A percentile compares a stretch with the other conserved stretches of the same genome.
These are phyloP conservation scores for Eueides isabella DNA, from an alignment of 1,140 invertebrate species.

Conservation along the genomic window DNA sequence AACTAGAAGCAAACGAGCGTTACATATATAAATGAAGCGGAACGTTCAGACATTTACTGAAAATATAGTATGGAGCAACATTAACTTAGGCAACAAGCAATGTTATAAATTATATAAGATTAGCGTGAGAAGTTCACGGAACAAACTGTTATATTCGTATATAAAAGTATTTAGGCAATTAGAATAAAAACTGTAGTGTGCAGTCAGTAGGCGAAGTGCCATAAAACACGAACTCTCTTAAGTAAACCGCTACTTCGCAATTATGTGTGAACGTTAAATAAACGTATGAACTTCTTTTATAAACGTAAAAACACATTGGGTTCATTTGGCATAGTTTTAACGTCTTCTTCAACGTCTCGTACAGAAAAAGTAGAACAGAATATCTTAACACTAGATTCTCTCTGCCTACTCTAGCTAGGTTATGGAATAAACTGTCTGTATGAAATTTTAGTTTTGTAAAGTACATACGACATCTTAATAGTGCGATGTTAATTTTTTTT, in stretches of 20 bases:
- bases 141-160: constrained; percentile 9
- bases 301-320: background rate
- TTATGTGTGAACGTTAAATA: constrained; percentile 28
- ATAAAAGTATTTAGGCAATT: constrained; percentile 16
- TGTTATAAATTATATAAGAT: constrained; percentile 28
- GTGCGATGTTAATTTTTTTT: too few relatives aligned
- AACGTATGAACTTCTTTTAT: constrained; percentile 1
- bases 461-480: too few relatives aligned
- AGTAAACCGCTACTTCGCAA: constrained; percentile 24
- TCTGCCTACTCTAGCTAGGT: too few relatives aligned
- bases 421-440: too few relatives aligned
- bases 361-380: background rate
- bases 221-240: constrained; percentile 29
- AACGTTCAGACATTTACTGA: background rate
- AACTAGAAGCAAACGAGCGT: background rate
- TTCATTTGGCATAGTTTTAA: background rate
- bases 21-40: constrained; percentile 1
- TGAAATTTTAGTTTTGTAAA: too few relatives aligned
- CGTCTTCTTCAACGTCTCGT: background rate
- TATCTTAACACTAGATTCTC: background rate
- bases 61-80: background rate
- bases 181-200: background rate
- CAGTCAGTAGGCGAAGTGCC: constrained; percentile 32
- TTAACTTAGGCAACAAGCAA: background rate
- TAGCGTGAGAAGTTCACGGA: constrained; percentile 26